Evolutionary conservation across 2,797 vertebrate species (phyloP).

Genomic region (Lagodon rhomboides): DNA sequence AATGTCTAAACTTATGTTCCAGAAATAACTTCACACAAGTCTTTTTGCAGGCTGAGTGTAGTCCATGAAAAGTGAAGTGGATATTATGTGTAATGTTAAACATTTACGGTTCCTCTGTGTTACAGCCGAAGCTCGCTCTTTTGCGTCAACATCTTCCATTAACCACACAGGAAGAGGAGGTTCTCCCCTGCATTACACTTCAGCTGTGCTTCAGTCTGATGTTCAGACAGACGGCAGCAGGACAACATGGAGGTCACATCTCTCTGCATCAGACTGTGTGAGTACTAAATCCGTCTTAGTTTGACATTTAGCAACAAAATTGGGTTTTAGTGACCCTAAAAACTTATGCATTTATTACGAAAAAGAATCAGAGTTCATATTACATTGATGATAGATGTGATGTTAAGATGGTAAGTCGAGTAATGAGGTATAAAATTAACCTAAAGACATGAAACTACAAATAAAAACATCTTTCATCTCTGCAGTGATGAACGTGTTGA

Average conservation of each 20-base stretch:
- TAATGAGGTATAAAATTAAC: no score
- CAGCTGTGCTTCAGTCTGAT: neutral
- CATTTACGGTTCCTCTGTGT: neutral
- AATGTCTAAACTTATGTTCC: no score
- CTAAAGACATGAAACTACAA: no score
- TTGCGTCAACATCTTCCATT: neutral
- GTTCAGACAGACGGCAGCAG: neutral
- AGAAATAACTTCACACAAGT: no score
- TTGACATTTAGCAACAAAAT: neutral
- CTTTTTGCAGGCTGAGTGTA: no score
- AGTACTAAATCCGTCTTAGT: neutral
- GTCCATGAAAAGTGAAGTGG: no score
- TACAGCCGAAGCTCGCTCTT: neutral
- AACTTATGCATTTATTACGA: no score
- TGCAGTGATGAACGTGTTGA: neutral
- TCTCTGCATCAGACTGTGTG: no score
- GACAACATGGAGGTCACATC: slow-evolving; percentile 7
- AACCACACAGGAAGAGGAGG: slow-evolving; percentile 15
- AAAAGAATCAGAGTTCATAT: no score
- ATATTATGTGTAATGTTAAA: no score
- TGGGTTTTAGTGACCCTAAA: neutral
- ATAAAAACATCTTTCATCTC: neutral
- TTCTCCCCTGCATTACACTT: neutral
- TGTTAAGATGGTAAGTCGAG: no score
- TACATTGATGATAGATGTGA: neutral